phyloP scores from a whole-genome alignment of 2,113 vertebrate species.

The Hemiprocne comata region DNA sequence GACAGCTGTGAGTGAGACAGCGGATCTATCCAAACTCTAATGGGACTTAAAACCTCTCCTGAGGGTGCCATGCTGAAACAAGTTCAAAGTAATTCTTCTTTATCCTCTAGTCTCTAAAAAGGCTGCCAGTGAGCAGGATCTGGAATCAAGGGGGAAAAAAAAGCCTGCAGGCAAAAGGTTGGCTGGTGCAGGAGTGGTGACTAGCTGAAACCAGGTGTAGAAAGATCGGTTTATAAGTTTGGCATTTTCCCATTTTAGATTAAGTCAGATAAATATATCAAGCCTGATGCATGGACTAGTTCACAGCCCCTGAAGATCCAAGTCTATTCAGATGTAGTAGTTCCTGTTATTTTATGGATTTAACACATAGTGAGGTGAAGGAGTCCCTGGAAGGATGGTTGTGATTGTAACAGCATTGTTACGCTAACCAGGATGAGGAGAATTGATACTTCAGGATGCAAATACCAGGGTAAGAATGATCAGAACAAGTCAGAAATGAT shows the following conservation, averaged over 20 bases:
- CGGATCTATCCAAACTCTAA: neutral
- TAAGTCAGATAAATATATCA: neutral
- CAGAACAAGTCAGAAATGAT: neutral
- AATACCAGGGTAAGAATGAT: neutral
- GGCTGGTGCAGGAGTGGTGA: neutral
- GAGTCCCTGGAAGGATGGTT: neutral
- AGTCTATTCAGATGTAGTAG: neutral
- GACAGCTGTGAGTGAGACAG: neutral
- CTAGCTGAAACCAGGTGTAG: neutral
- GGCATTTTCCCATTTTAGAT: neutral
- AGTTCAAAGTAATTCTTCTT: neutral
- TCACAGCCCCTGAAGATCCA: neutral
- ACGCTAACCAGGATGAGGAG: neutral
- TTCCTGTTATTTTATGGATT: neutral
- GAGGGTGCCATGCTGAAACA: neutral
- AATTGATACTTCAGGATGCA: neutral
- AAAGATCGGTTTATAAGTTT: neutral
- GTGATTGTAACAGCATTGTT: neutral
- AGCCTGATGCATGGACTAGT: neutral
- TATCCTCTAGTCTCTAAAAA: neutral
- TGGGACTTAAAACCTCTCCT: neutral
- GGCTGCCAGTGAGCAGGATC: neutral
- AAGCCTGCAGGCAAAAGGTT: neutral
- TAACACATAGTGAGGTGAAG: rapidly evolving
- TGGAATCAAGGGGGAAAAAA: neutral